These are phyloP conservation scores for Cyanoderma ruficeps DNA, from an alignment of 2,113 vertebrate genomes.

Conservation along the genomic window DNA sequence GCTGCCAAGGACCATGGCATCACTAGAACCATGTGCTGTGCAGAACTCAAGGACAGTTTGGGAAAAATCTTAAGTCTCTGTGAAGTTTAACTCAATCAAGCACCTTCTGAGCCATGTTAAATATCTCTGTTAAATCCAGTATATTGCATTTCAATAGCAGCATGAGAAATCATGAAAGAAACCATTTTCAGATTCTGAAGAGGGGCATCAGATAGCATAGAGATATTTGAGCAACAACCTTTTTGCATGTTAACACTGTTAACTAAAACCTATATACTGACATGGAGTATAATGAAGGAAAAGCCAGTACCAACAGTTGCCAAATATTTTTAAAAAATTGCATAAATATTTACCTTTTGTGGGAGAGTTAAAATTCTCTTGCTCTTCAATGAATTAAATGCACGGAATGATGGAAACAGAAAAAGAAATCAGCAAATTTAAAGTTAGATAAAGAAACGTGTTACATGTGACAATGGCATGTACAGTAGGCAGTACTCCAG, in stretches of 20 bases:
- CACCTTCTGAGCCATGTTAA: not conserved
- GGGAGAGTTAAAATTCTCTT: constrained; percentile 82
- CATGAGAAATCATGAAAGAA: not conserved
- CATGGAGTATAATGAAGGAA: not conserved
- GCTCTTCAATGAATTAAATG: constrained; percentile 89
- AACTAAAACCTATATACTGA: not conserved
- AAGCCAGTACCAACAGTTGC: constrained; percentile 56
- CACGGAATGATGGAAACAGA: constrained; percentile 86
- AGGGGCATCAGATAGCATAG: not conserved
- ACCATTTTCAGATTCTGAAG: not conserved
- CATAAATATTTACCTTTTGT: constrained; percentile 83
- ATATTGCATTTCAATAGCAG: not conserved
- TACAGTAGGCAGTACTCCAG: constrained; percentile 66
- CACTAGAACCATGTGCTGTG: not conserved
- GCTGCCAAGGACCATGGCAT: not conserved
- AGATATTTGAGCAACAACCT: not conserved
- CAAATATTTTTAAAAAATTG: constrained; percentile 69
- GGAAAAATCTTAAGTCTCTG: not conserved
- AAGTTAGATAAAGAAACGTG: constrained; percentile 80
- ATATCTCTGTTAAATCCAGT: not conserved
- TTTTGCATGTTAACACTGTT: not conserved
- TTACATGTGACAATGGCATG: constrained; percentile 76
- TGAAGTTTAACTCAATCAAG: not conserved
- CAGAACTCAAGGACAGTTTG: not conserved
- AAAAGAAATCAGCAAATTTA: constrained; percentile 86